These are phyloP conservation scores for Watersipora subatra DNA, from an alignment of 1,140 invertebrate genomes.

Conservation along the genomic window DNA sequence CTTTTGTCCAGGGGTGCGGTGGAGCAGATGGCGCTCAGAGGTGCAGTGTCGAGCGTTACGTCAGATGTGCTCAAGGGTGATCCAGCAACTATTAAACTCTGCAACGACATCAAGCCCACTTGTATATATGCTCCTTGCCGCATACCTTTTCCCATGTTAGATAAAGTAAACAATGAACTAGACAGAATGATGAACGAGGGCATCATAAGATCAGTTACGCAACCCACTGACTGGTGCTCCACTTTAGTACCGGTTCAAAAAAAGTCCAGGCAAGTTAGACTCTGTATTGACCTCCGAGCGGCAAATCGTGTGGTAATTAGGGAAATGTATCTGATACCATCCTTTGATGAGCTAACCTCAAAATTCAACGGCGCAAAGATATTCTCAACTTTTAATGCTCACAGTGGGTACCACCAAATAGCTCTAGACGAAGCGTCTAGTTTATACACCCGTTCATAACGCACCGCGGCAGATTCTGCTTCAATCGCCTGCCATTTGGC, in stretches of 20 bases:
- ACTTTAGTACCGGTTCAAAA: background rate
- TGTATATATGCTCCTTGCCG: too few relatives aligned
- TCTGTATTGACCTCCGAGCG: background rate
- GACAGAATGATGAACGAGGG: too few relatives aligned
- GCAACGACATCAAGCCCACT: too few relatives aligned
- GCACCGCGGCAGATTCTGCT: conserved; percentile 12
- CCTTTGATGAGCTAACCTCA: background rate
- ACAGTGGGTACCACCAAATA: background rate
- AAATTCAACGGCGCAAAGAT: background rate
- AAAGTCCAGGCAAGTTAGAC: background rate
- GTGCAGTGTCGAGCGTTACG: too few relatives aligned
- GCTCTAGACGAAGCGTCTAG: background rate
- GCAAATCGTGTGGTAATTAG: background rate
- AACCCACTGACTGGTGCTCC: background rate
- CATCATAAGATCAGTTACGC: background rate
- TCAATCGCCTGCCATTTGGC: conserved; percentile 10
- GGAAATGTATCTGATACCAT: background rate
- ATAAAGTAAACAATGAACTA: too few relatives aligned
- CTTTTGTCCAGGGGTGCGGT: too few relatives aligned
- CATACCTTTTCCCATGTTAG: too few relatives aligned
- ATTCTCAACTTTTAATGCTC: background rate
- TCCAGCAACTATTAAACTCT: too few relatives aligned
- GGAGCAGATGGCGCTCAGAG: too few relatives aligned
- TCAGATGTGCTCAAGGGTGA: too few relatives aligned
- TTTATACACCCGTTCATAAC: background rate